Conservation (phyloP, 92 coral and sea anemone genomes). For the Hydrozoanthus gracilis region DNA sequence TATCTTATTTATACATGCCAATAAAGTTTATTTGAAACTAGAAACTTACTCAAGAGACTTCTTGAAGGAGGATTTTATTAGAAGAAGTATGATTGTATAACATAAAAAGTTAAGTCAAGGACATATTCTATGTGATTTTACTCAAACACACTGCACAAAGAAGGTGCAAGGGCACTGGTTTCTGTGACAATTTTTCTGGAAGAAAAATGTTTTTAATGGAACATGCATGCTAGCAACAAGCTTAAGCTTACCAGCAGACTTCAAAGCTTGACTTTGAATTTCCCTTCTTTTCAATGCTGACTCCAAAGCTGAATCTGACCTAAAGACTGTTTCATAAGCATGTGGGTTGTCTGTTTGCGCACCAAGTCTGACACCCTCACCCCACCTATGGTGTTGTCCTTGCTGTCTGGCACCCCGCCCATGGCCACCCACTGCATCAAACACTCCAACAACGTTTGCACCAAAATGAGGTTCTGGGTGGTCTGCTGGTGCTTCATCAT, state of each 20-base stretch:
- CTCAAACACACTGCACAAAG: too few species aligned
- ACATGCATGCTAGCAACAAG: too few species aligned
- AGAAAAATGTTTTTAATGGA: too few species aligned
- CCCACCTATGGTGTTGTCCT: conserved; percentile 67
- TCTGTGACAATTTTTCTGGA: too few species aligned
- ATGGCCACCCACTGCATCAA: conserved; percentile 24
- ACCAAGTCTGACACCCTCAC: conserved; percentile 87
- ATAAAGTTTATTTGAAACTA: too few species aligned
- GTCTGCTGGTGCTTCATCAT: conserved; percentile 11
- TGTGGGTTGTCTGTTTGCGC: conserved; percentile 80
- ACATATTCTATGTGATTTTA: too few species aligned
- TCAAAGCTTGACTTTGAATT: conserved; percentile 51
- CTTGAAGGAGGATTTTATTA: too few species aligned
- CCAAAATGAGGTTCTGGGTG: conserved; percentile 11
- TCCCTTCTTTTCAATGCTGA: conserved; percentile 85
- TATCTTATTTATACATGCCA: too few species aligned
- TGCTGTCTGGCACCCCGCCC: conserved; percentile 35
- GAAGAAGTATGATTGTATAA: too few species aligned
- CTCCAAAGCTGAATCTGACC: conserved; percentile 81
- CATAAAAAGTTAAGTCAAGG: too few species aligned
- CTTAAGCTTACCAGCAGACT: conserved; percentile 50
- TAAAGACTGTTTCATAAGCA: conserved; percentile 64
- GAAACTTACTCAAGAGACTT: too few species aligned
- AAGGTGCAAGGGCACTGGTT: too few species aligned
- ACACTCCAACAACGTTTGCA: conserved; percentile 28